phyloP scores from a whole-genome alignment of 2,797 vertebrate genomes.

The Neostethus bicornis region DNA sequence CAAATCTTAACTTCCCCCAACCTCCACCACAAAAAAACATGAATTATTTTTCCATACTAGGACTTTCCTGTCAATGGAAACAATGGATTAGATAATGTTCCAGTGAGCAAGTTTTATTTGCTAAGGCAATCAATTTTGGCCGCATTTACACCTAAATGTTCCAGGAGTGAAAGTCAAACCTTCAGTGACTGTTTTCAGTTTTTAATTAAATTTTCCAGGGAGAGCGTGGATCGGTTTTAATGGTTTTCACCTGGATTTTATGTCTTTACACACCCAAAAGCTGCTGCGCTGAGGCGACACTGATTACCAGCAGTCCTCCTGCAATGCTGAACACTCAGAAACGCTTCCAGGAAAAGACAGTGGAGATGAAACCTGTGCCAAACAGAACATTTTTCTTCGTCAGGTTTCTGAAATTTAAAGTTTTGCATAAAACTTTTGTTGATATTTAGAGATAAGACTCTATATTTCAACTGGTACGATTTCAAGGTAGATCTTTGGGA shows the following conservation, averaged over 20 bases:
- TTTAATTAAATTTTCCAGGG: slow-evolving; percentile 25
- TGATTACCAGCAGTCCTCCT: slow-evolving; percentile 6
- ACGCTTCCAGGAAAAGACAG: background rate
- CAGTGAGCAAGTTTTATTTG: background rate
- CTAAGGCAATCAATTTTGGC: background rate
- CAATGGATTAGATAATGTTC: background rate
- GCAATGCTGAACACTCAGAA: background rate
- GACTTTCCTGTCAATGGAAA: background rate
- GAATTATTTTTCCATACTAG: slow-evolving; percentile 2
- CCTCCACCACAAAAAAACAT: no score
- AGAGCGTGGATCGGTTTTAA: slow-evolving; percentile 17
- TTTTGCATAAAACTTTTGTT: no score
- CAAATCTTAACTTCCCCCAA: slow-evolving; percentile 8
- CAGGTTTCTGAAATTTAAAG: background rate
- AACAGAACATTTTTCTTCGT: background rate
- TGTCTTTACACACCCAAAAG: slow-evolving; percentile 14
- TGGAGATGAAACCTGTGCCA: background rate
- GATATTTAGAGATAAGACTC: no score
- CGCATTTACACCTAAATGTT: slow-evolving; percentile 1
- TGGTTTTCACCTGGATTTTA: slow-evolving; percentile 29
- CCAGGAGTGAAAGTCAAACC: background rate
- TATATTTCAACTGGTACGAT: background rate
- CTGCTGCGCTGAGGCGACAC: background rate
- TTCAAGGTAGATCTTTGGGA: slow-evolving; percentile 65
- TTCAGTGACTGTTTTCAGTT: slow-evolving; percentile 17